Evolutionary conservation across 2,113 vertebrate genomes (phyloP), one percentile per base, ranked within the genome.

Genomic region (Philantomba maxwellii): DNA sequence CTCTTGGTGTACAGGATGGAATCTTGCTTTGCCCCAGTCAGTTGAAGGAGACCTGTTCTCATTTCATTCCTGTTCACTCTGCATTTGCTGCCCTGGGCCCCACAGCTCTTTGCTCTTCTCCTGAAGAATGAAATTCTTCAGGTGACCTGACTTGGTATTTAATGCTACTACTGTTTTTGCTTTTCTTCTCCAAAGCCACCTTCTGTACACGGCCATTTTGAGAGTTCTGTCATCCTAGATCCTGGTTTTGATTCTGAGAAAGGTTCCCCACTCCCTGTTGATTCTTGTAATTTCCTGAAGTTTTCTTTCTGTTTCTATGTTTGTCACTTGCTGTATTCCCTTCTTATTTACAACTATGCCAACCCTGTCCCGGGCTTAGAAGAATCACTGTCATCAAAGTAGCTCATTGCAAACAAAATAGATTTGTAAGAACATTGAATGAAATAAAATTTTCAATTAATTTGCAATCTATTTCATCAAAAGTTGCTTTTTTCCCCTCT

Each of bases 401-500:
- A 64, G 14, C 3, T 6, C 1, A 82, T 9, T 62, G 49, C 13
- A 91, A 83, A 49, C 33, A 92, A 92, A 93, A 94, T 2, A 49
- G 62, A 95, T 80, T 89, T 92, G 13, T 8, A 89, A 77, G 25
- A 81, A 82, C 14, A 87, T 5, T 70, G 36, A 43, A 26, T 39
- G 13, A 75, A 96, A 83, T 70, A 82, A 87, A 89, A 80, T 15
- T n/a, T 90, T 94, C 21, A 36, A 43, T 78, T 73, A 86, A 58
- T 92, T 94, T 97, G 28, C 7, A 53, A 92, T 84, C 16, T 23
- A 17, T 75, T 95, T 96, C 26, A 94, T n/a, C 47, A 62, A 89
- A 89, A 86, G 9, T 33, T 64, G 36, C 17, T 87, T 91, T 87
- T 91, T 62, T 0, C 0, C 51, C 8, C 13, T 66, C 30, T 66